Base-by-base conservation (phyloP, 2,113 vertebrate species). In the Ibidorhyncha struthersii region DNA sequence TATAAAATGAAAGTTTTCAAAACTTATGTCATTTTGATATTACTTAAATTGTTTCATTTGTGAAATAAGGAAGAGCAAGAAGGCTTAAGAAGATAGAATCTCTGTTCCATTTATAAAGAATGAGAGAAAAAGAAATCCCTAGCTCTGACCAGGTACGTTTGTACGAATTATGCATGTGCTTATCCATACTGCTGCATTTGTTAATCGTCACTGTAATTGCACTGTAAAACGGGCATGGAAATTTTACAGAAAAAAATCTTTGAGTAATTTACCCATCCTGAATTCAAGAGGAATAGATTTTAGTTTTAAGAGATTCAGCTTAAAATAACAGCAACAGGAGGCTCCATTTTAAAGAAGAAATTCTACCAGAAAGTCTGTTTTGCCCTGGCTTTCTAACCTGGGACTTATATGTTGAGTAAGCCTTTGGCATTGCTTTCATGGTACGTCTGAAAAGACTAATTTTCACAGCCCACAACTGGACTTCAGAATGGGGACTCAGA, bases 11-110 rank as follows among this genome's bases (percentile, higher is more conserved):
- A 82, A 72, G 27, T 85, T 91, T 94, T 90, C 27, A 69, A 80
- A 93, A 85, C 40, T 69, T 93, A 56, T 41, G 14, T 38, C 49
- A 45, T 80, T 94, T 88, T 76, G 82, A 47, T 76, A 94, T 63
- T 76, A 85, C 79, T 94, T 63, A 85, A 96, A 88, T 91, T 77
- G 30, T 61, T 94, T 91, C 49, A 61, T 94, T 93, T 76, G 21
- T 79, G 62, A 95, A 95, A 91, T 52, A 84, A 52, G 25, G 55
- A 92, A 59, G 55, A 89, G 43, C 8, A 71, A 67, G 52, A 84
- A 90, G 76, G n/a, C 88, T 94, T 97, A 78, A 69, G n/a, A 69
- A 91, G 86, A 95, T 90, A 92, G n/a, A 92, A 94, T 93, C 88
- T 93, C 55, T 82, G 32, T 63, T 95, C 69, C 65, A 71, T 90